Conservation (phyloP, 2,113 vertebrate genomes). For the Cyrtonyx montezumae region DNA sequence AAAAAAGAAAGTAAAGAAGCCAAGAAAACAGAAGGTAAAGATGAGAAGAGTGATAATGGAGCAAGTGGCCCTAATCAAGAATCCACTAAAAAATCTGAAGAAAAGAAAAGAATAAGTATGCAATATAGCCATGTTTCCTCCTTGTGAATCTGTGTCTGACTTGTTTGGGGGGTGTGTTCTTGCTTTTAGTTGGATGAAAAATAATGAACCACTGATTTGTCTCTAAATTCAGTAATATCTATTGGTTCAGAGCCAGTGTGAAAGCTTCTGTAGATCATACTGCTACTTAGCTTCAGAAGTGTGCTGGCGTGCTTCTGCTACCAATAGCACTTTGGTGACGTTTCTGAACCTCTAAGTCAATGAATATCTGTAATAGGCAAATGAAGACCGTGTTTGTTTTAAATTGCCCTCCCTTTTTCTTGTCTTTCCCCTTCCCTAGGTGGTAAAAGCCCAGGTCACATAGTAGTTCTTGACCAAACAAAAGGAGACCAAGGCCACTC, state of each 20-base stretch:
- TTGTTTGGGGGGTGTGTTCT: conserved; percentile 31
- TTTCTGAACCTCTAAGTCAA: not conserved
- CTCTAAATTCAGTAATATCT: not conserved
- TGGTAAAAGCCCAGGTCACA: conserved; percentile 89
- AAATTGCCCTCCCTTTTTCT: not conserved
- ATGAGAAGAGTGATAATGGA: conserved; percentile 84
- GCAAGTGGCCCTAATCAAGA: conserved; percentile 81
- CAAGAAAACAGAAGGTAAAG: conserved; percentile 89
- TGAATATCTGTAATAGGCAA: not conserved
- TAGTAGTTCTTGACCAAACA: conserved; percentile 82
- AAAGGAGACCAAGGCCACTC: conserved; percentile 85
- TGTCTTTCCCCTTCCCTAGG: conserved; percentile 57
- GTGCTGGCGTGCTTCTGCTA: not conserved
- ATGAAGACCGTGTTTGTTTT: not conserved
- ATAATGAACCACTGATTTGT: not conserved
- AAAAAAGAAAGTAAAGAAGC: conserved; percentile 91
- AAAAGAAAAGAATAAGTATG: conserved; percentile 91
- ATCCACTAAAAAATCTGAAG: conserved; percentile 86
- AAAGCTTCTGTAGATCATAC: not conserved
- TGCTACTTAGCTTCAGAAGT: not conserved
- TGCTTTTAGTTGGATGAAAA: not conserved
- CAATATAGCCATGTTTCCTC: conserved; percentile 44
- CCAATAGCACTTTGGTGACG: not conserved
- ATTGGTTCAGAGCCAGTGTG: not conserved
- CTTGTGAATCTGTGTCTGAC: conserved; percentile 32